Evolutionary conservation across 2,888 invertebrate genomes (phyloP).

Genomic region (Apodemia zela): DNA sequence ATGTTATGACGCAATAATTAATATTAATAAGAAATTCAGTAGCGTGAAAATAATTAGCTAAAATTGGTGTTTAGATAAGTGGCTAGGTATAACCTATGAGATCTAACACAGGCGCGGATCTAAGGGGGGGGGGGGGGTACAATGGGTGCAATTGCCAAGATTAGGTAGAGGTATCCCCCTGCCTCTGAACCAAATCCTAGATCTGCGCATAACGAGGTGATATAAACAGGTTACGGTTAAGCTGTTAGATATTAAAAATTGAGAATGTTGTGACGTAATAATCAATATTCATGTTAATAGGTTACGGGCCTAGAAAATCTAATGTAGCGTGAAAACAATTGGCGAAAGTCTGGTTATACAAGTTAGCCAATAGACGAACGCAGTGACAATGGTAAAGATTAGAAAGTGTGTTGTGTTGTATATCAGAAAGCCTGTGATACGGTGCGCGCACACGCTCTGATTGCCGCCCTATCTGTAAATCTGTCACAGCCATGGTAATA

Average conservation of each 20-base stretch:
- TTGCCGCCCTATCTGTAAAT: slow-evolving; percentile 74
- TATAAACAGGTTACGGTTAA: background rate
- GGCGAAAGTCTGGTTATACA: slow-evolving; percentile 74
- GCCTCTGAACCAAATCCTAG: too few species aligned
- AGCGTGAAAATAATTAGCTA: too few species aligned
- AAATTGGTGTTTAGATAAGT: too few species aligned
- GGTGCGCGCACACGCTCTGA: slow-evolving; percentile 71
- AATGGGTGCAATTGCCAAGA: too few species aligned
- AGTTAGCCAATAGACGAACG: slow-evolving; percentile 69
- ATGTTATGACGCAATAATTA: too few species aligned
- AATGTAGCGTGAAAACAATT: slow-evolving; percentile 78
- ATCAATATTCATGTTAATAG: slow-evolving; percentile 52
- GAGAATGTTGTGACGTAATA: slow-evolving; percentile 50
- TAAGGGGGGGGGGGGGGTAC: too few species aligned
- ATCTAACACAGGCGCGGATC: too few species aligned
- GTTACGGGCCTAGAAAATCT: slow-evolving; percentile 60
- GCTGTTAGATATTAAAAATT: background rate
- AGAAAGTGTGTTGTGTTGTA: slow-evolving; percentile 77
- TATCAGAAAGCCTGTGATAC: slow-evolving; percentile 72
- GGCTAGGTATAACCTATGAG: too few species aligned
- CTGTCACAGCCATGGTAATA: slow-evolving; percentile 54
- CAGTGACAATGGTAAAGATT: slow-evolving; percentile 77
- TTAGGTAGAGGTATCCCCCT: too few species aligned
- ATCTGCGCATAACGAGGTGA: too few species aligned
- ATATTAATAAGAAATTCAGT: too few species aligned